Conservation (phyloP, 2,797 vertebrate species). For the Cyclopterus lumpus region DNA sequence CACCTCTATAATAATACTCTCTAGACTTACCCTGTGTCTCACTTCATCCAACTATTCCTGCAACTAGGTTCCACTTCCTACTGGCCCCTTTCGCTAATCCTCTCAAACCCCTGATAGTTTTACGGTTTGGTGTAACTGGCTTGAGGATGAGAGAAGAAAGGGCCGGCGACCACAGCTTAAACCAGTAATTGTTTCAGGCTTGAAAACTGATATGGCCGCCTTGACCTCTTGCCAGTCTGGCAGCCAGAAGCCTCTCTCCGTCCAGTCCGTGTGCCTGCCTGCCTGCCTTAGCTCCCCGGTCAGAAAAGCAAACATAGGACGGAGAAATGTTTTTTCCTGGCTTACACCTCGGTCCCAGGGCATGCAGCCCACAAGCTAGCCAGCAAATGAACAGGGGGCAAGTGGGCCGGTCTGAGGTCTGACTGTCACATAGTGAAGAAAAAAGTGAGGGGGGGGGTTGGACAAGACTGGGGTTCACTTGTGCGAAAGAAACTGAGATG, state of each 20-base stretch:
- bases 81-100: constrained; percentile 68
- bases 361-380: constrained; percentile 60
- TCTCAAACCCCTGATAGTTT: constrained; percentile 75
- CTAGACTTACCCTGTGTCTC: neutral
- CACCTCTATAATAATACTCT: neutral
- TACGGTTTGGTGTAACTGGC: constrained; percentile 75
- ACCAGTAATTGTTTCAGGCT: constrained; percentile 77
- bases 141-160: constrained; percentile 74
- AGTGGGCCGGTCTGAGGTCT: constrained; percentile 65
- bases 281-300: constrained; percentile 63
- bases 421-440: constrained; percentile 52
- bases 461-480: constrained; percentile 53
- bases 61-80: constrained; percentile 50
- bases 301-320: constrained; percentile 78
- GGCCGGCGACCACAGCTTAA: constrained; percentile 71
- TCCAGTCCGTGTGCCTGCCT: constrained; percentile 56
- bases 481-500: constrained; percentile 35
- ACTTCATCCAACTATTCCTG: constrained; percentile 34
- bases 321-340: constrained; percentile 78
- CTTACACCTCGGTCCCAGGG: constrained; percentile 75
- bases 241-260: constrained; percentile 62
- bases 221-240: constrained; percentile 68
- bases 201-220: constrained; percentile 71
- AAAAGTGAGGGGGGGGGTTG: constrained; percentile 11
- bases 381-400: constrained; percentile 62